phyloP scores from a whole-genome alignment of 1,140 invertebrate species.

The Kradibia gibbosae region DNA sequence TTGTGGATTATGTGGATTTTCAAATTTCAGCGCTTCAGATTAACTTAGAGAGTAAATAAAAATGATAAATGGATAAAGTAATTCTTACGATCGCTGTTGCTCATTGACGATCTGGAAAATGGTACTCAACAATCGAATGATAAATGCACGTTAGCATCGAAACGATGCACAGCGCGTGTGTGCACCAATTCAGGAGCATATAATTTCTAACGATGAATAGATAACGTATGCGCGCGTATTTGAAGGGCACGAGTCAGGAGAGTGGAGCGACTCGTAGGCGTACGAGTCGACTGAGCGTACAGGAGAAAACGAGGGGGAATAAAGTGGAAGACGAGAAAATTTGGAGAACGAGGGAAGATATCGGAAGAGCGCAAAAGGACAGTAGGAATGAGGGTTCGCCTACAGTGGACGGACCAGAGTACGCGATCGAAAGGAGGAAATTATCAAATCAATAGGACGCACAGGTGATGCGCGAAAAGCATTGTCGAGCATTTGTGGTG shows the following conservation, averaged over 20 bases:
- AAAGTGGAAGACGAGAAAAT: background rate
- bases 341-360: background rate
- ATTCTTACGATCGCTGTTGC: constrained; percentile 24
- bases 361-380: too few relatives aligned
- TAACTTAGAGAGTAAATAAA: too few relatives aligned
- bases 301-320: background rate
- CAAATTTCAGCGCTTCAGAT: constrained; percentile 1
- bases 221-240: constrained; percentile 2
- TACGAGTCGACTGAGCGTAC: background rate
- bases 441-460: background rate
- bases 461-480: background rate
- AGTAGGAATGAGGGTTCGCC: too few relatives aligned
- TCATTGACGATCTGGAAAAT: background rate
- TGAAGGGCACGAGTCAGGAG: background rate
- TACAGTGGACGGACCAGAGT: too few relatives aligned
- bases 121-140: background rate
- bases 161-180: background rate
- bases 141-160: background rate
- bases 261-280: background rate
- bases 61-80: too few relatives aligned
- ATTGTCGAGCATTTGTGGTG: background rate
- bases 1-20: background rate
- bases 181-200: background rate
- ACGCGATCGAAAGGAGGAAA: background rate
- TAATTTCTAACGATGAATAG: background rate